These are phyloP conservation scores for Selene dorsalis DNA, from an alignment of 2,797 vertebrate species.

Conservation along the genomic window DNA sequence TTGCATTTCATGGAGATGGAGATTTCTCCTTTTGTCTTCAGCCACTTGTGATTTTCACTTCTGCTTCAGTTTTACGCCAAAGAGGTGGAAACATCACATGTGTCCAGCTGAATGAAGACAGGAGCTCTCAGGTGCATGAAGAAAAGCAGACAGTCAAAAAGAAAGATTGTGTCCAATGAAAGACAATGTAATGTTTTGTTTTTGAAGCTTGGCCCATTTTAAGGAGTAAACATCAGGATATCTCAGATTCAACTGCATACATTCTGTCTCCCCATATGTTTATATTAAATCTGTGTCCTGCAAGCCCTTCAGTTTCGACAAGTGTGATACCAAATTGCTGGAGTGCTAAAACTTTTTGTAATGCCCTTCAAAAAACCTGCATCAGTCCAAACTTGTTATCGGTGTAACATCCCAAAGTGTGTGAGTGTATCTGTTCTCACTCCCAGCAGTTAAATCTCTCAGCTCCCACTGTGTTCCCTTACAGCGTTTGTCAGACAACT, in stretches of 20 bases:
- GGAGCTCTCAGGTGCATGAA: not conserved
- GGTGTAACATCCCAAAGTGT: constrained; percentile 45
- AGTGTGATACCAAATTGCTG: constrained; percentile 6
- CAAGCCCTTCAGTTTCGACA: constrained; percentile 10
- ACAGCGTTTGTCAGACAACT: constrained; percentile 49
- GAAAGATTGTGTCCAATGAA: not conserved
- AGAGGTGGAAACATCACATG: constrained; percentile 6
- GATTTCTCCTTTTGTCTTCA: constrained; percentile 11
- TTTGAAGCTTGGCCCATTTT: not conserved
- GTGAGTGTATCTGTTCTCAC: constrained; percentile 30
- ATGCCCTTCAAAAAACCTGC: constrained; percentile 22
- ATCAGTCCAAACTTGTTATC: constrained; percentile 42
- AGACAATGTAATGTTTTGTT: not conserved
- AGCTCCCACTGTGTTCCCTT: constrained; percentile 43
- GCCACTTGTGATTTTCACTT: not conserved
- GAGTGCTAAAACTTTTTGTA: constrained; percentile 1
- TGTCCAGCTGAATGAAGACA: not conserved
- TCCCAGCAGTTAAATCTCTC: constrained; percentile 49
- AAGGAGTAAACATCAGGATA: not conserved
- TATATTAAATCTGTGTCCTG: constrained; percentile 5
- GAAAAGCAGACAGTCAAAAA: no score
- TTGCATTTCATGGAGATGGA: constrained; percentile 16
- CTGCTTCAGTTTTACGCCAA: not conserved
- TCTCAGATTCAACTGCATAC: not conserved
- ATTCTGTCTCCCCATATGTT: not conserved